Evolutionary conservation across 1,140 invertebrate species (phyloP), one percentile per base, ranked within the genome.

Genomic region (Ips typographus): DNA sequence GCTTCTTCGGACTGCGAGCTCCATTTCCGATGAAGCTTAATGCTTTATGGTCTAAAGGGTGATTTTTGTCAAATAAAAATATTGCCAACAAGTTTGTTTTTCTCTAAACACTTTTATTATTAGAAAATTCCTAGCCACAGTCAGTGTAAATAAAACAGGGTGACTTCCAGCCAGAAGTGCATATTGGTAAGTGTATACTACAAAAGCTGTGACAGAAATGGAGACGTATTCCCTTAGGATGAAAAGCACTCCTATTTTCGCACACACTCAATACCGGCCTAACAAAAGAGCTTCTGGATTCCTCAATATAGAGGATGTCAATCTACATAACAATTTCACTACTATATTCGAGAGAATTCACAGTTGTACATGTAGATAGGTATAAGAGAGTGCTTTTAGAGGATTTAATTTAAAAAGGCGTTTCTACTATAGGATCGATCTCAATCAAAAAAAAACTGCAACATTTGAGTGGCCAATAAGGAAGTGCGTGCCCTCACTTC

Each of bases 381-480:
- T 4, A 8, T 47, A 47, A 4, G 8, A 47, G 43, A 47, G 8
- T 47, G 8, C 4, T 4, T 4, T 8, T 4, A 47, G 8, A 47
- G 8, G 4, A 8, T 47, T 47, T n/a, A 47, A 47, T 47, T 8
- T 47, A 47, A 47, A 47, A 47, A 8, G 43, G 43, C 43, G 43
- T 4, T 8, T n/a, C n/a, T n/a, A n/a, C n/a, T n/a, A n/a, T n/a
- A n/a, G n/a, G n/a, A n/a, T n/a, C n/a, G n/a, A n/a, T n/a, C n/a
- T n/a, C n/a, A n/a, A n/a, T n/a, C n/a, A n/a, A n/a, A 47, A 64
- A 64, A 64, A 64, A 63, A 55, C 49, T 64, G 42, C 40, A 58
- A 40, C 64, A 57, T 57, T 65, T 65, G 7, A 60, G n/a, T 66
- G 40, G 64, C 64, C 65, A 68, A 68, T 68, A 68, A 68, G 65